Conservation (phyloP, 2,888 invertebrate species). For the Agonopterix alstromeriana region DNA sequence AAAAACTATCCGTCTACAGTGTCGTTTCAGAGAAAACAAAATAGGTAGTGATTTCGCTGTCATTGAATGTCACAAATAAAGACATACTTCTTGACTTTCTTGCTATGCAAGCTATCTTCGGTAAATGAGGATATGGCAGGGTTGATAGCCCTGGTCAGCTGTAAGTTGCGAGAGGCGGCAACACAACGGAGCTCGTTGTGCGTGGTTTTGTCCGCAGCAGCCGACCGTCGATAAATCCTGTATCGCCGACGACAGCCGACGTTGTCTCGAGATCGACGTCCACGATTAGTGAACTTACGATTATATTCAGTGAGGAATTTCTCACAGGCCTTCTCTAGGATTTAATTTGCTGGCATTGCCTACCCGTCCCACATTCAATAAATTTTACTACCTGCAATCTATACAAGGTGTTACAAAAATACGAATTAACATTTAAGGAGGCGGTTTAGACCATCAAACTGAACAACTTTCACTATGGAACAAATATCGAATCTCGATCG, state of each 20-base stretch:
- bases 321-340: conserved; percentile 5
- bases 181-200: conserved; percentile 57
- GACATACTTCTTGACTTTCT: no score
- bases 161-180: conserved; percentile 34
- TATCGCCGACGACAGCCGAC: conserved; percentile 34
- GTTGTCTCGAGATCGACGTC: conserved; percentile 49
- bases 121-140: background rate
- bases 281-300: conserved; percentile 47
- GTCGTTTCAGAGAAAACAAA: no score
- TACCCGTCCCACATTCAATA: conserved; percentile 14
- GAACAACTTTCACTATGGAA: no score
- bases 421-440: no score
- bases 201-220: background rate
- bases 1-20: no score
- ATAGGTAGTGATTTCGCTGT: no score
- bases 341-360: conserved; percentile 8
- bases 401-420: no score
- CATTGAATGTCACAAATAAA: no score
- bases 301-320: conserved; percentile 42
- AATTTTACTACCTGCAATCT: conserved; percentile 18
- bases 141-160: no score
- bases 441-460: no score
- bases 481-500: no score
- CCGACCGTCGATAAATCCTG: conserved; percentile 53
- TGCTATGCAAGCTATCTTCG: no score